Base-by-base conservation (phyloP, 2,113 vertebrate genomes). In the Mixornis gularis region DNA sequence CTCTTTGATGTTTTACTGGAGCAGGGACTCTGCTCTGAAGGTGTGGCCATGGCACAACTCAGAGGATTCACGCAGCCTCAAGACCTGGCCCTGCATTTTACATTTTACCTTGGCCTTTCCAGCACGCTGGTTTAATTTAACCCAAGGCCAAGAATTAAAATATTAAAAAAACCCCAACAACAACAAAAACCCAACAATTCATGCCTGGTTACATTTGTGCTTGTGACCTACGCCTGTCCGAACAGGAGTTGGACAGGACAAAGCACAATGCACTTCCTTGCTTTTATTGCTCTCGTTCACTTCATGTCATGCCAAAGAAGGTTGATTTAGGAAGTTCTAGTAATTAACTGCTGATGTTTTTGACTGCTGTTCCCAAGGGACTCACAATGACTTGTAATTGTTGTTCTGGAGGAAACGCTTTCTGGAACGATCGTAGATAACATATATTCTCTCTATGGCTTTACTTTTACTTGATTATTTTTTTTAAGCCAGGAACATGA, bases 191-290 rank as follows among this genome's bases (percentile, higher is more conserved):
- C 13, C 41, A 92, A 94, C 91, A 95, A 92, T 92, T 93, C 92
- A 93, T 87, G 94, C 71, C 87, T 96, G 87, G 81, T 82, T 93
- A 94, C 92, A 95, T 96, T 96, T 89, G 87, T 80, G 91, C 94
- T 94, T 95, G 91, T 79, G 94, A 95, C 94, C 92, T 85, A 96
- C 87, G 95, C 89, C 95, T 96, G 92, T 95, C 85, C 56, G 74
- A 96, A 71, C 87, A 92, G 92, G 85, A 91, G 95, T 30, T 70
- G 92, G 81, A 87, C 95, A 95, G 96, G 96, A 98, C 97, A 98
- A 97, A 97, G 95, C 90, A 91, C 94, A 97, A 94, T 96, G 97
- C 87, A 96, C 96, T 97, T 97, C 96, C 97, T 97, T 79, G 5
- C 41, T 92, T 94, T 97, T 95, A 97, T 96, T 96, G 93, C 93